Conservation (phyloP, 2,888 invertebrate genomes). For the Pherbina coryleti region DNA sequence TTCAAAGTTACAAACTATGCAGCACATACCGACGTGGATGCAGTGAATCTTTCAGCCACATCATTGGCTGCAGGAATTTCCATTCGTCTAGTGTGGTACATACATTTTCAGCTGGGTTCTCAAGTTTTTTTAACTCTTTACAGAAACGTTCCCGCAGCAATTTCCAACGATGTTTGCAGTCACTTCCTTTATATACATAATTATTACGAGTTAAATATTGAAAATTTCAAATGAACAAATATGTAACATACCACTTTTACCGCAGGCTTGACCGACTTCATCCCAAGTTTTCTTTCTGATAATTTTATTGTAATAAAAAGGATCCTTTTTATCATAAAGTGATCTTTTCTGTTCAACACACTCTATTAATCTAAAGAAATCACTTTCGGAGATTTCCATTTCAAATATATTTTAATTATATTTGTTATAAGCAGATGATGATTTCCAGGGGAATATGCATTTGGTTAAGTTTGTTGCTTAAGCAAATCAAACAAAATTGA, state of each 20-base stretch:
- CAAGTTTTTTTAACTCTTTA: not conserved
- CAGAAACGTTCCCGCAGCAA: not conserved
- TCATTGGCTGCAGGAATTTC: not conserved
- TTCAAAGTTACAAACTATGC: not conserved
- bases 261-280: not conserved
- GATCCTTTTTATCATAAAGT: not conserved
- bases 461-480: not conserved
- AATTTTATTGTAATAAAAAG: not conserved
- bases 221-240: not conserved
- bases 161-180: not conserved
- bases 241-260: not conserved
- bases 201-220: too few relatives aligned
- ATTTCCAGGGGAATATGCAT: not conserved
- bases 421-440: not conserved
- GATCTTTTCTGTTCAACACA: not conserved
- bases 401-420: not conserved
- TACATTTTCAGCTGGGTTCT: not conserved
- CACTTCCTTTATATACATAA: not conserved
- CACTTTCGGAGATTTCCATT: not conserved
- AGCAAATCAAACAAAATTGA: not conserved
- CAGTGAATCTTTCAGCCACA: not conserved
- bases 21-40: not conserved
- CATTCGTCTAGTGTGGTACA: not conserved
- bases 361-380: too few relatives aligned
- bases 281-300: not conserved